Percentiles rank a stretch among this genome's conserved stretches.
phyloP scores from a whole-genome alignment of 2,797 vertebrate species.

The Antennarius maculatus region DNA sequence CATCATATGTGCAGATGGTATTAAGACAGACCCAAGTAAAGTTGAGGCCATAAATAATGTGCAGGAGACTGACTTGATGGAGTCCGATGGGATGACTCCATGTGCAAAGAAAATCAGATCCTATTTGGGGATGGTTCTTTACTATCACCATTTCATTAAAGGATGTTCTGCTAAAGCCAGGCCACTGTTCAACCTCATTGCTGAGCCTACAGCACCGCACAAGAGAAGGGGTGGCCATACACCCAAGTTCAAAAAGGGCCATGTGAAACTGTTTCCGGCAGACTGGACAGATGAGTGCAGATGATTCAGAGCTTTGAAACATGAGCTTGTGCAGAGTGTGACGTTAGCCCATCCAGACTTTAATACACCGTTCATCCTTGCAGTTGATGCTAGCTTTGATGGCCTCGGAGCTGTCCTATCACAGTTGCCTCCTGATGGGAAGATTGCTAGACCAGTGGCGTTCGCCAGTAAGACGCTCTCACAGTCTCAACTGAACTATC shows the following conservation, averaged over 20 bases:
- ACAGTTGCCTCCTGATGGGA: neutral
- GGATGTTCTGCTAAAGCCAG: slow-evolving; percentile 29
- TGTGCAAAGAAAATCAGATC: slow-evolving; percentile 36
- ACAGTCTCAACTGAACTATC: slow-evolving; percentile 20
- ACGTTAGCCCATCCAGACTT: slow-evolving; percentile 23
- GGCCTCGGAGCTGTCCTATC: slow-evolving; percentile 20
- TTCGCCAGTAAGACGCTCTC: slow-evolving; percentile 13
- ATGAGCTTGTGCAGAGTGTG: slow-evolving; percentile 5
- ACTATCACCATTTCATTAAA: slow-evolving; percentile 39
- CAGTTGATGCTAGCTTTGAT: slow-evolving; percentile 29
- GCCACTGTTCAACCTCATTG: slow-evolving; percentile 10
- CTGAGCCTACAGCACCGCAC: neutral
- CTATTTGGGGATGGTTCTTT: slow-evolving; percentile 25
- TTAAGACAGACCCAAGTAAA: slow-evolving; percentile 1
- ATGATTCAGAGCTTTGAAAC: slow-evolving; percentile 4
- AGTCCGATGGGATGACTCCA: slow-evolving; percentile 8
- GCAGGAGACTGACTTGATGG: slow-evolving; percentile 29
- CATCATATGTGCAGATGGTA: slow-evolving; percentile 21
- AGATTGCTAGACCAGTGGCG: slow-evolving; percentile 11
- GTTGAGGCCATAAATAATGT: slow-evolving; percentile 27
- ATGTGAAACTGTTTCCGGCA: neutral
- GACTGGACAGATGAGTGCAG: slow-evolving; percentile 27
- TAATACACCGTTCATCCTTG: slow-evolving; percentile 5
- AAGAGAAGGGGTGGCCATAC: neutral
- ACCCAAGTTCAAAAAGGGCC: neutral